These are phyloP conservation scores for Cnemophilus loriae DNA, from an alignment of 2,113 vertebrate genomes.

Conservation along the genomic window DNA sequence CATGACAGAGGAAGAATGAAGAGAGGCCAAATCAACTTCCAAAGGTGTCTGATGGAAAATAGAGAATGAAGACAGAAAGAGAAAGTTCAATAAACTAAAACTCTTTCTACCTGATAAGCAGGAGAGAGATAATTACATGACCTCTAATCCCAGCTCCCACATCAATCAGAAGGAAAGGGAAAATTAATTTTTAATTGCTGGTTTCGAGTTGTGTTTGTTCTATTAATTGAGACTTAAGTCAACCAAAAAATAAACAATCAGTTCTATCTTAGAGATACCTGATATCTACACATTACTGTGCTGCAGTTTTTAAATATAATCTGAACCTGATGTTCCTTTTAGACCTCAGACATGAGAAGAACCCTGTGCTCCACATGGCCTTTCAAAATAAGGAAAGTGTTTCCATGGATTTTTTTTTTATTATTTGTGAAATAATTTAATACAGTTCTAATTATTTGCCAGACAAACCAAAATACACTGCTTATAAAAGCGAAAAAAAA, in stretches of 20 bases:
- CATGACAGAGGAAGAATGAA: not conserved
- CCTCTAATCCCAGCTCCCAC: not conserved
- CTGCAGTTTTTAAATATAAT: not conserved
- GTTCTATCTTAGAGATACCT: not conserved
- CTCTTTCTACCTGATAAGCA: not conserved
- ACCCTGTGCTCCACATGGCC: rapidly evolving
- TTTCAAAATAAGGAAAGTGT: not conserved
- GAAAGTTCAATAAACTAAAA: not conserved
- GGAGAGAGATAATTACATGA: not conserved
- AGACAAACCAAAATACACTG: not conserved
- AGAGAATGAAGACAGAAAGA: not conserved
- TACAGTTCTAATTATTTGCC: not conserved
- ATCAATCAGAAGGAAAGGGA: not conserved
- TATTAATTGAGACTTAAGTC: not conserved
- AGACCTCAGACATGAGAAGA: not conserved
- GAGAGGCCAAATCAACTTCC: not conserved
- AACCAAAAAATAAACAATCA: not conserved
- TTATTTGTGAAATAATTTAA: not conserved
- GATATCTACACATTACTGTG: not conserved
- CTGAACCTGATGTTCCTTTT: not conserved
- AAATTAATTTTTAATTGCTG: not conserved
- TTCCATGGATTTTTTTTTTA: not conserved
- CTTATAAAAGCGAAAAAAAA: not conserved
- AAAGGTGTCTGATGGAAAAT: not conserved
- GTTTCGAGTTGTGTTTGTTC: not conserved